Conservation (phyloP, 2,113 vertebrate genomes). For the Gracilinanus agilis region DNA sequence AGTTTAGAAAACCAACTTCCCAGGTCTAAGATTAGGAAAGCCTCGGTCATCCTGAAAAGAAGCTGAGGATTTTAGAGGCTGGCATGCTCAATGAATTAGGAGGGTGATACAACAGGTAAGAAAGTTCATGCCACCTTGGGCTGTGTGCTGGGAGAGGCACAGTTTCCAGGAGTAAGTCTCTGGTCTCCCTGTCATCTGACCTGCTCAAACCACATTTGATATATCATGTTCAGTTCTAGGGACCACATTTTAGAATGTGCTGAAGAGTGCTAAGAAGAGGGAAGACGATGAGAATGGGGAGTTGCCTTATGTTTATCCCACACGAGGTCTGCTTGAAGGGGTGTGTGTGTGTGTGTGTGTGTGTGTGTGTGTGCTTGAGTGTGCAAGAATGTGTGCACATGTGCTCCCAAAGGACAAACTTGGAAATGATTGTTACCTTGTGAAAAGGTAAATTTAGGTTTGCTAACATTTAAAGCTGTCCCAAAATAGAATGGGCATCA, state of each 20-base stretch:
- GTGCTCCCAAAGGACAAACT: background rate
- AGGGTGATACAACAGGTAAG: background rate
- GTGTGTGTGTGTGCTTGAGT: no score
- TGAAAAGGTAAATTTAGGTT: background rate
- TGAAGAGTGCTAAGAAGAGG: background rate
- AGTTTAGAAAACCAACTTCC: background rate
- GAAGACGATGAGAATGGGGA: background rate
- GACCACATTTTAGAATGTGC: background rate
- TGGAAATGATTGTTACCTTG: background rate
- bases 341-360: no score
- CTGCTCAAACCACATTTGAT: background rate
- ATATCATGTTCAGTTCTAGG: background rate
- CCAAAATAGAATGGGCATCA: background rate
- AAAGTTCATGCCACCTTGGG: background rate
- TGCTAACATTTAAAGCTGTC: background rate
- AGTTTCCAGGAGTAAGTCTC: background rate
- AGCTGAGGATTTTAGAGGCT: background rate
- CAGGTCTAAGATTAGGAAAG: background rate
- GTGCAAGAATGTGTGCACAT: no score
- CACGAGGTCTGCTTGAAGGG: background rate
- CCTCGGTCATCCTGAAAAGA: background rate
- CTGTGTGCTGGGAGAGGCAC: background rate
- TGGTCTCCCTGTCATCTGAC: background rate
- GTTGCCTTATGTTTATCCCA: background rate
- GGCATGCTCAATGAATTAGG: background rate